Percentiles rank a stretch among this genome's conserved stretches.
phyloP scores from a whole-genome alignment of 2,113 vertebrate genomes.

The Equus quagga region DNA sequence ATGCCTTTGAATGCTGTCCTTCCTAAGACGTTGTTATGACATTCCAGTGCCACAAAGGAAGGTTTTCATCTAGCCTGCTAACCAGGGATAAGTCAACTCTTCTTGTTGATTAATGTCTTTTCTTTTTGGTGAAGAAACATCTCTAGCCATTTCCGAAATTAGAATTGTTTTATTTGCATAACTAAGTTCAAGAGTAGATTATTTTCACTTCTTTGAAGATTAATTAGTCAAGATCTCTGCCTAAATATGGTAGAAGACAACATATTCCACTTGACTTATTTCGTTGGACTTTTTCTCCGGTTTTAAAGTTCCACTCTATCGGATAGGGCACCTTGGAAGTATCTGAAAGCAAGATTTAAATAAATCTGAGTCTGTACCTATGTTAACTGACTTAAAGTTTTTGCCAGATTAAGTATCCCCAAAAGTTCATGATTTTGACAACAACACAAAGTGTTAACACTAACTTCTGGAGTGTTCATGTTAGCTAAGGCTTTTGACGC shows the following conservation, averaged over 20 bases:
- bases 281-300: not conserved
- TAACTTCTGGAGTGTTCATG: not conserved
- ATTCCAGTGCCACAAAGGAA: not conserved
- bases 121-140: not conserved
- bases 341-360: not conserved
- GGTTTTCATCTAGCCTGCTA: not conserved
- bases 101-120: not conserved
- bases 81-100: not conserved
- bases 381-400: not conserved
- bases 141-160: slow-evolving; percentile 18
- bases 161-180: slow-evolving; percentile 48
- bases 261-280: not conserved
- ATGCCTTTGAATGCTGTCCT: slow-evolving; percentile 74
- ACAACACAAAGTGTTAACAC: not conserved
- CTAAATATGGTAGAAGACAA: slow-evolving; percentile 20
- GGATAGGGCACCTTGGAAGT: not conserved
- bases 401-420: not conserved
- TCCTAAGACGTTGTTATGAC: not conserved
- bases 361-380: not conserved
- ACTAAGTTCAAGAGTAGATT: slow-evolving; percentile 48
- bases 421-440: not conserved
- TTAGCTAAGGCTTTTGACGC: not conserved
- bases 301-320: not conserved
- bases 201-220: slow-evolving; percentile 57
- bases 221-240: slow-evolving; percentile 8